Percentiles rank a stretch among this genome's conserved stretches.
Evolutionary conservation across 2,113 vertebrate genomes (phyloP).

Genomic region (Pedetes capensis): DNA sequence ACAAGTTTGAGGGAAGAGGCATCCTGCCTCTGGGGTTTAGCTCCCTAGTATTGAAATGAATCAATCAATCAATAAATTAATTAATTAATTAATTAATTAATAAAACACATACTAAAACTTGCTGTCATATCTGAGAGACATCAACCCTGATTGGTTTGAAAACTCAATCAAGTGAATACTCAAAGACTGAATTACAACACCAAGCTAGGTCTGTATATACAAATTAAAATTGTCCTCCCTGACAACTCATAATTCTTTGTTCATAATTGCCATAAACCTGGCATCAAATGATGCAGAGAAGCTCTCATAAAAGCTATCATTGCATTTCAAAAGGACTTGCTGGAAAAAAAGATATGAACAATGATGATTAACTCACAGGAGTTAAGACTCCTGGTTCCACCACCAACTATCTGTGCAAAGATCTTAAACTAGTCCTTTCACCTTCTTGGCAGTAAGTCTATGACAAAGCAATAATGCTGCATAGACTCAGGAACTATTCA

Average conservation of each 20-base stretch:
- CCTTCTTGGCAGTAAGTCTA: not conserved
- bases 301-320: not conserved
- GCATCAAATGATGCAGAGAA: not conserved
- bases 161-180: slow-evolving; percentile 1
- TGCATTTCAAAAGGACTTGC: not conserved
- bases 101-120: not conserved
- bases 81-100: no score
- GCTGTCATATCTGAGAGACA: not conserved
- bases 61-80: no score
- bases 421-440: not conserved
- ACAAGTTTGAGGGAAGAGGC: no score
- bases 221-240: not conserved
- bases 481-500: not conserved
- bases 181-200: slow-evolving; percentile 8
- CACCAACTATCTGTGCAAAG: not conserved
- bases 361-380: not conserved
- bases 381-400: not conserved
- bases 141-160: not conserved
- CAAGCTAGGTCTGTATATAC: not conserved
- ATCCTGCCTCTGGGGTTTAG: no score
- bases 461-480: not conserved
- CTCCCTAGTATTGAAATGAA: no score
- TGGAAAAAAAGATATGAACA: not conserved
- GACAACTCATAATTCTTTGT: not conserved
- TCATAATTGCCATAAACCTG: not conserved